phyloP scores from a whole-genome alignment of 2,113 vertebrate species.

The Todiramphus saurophagus region DNA sequence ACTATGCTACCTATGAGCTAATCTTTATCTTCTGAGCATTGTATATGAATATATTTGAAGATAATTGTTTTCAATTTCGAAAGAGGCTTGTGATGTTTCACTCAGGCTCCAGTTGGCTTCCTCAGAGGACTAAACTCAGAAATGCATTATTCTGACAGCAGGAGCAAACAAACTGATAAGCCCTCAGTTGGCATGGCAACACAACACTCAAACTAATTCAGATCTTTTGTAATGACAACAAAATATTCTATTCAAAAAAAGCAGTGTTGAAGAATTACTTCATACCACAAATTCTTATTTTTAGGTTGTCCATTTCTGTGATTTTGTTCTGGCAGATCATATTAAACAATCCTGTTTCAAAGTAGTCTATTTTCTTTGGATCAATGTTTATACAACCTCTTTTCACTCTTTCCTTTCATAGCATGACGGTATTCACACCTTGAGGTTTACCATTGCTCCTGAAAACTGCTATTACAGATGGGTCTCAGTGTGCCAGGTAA shows the following conservation, averaged over 20 bases:
- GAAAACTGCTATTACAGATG: background rate
- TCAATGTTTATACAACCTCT: background rate
- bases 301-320: background rate
- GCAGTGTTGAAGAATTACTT: background rate
- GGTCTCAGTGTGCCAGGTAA: background rate
- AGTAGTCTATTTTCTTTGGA: background rate
- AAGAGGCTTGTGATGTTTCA: background rate
- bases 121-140: slow-evolving; percentile 8
- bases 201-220: slow-evolving; percentile 21
- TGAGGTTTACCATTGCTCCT: background rate
- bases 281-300: background rate
- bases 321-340: background rate
- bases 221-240: slow-evolving; percentile 14
- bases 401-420: background rate
- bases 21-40: background rate
- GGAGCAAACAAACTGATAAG: slow-evolving; percentile 13
- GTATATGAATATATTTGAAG: background rate
- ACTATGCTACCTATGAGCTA: background rate
- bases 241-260: background rate
- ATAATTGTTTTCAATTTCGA: background rate
- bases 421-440: background rate
- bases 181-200: slow-evolving; percentile 56
- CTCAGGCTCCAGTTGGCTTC: background rate
- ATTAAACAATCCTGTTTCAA: background rate
- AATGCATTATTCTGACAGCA: slow-evolving; percentile 47